These are phyloP conservation scores for Callosobruchus maculatus DNA, from an alignment of 2,888 invertebrate genomes.

Conservation along the genomic window DNA sequence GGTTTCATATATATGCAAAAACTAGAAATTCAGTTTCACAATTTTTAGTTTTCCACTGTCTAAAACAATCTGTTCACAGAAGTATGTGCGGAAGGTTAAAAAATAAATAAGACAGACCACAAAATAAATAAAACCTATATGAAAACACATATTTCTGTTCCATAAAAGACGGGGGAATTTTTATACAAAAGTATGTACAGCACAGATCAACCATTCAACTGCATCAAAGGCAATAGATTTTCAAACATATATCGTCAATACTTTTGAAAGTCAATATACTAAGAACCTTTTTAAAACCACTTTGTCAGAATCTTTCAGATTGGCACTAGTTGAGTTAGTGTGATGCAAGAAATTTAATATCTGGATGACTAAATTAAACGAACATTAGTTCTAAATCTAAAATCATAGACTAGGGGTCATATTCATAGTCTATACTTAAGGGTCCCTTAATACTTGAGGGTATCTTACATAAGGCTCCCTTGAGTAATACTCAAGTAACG, in stretches of 20 bases:
- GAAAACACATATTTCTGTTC: neutral
- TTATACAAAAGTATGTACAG: neutral
- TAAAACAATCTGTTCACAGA: constrained; percentile 7
- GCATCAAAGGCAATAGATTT: neutral
- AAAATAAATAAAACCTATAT: neutral
- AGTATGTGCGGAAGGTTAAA: neutral
- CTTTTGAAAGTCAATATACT: neutral
- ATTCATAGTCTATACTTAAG: too few species aligned
- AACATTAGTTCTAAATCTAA: too few species aligned
- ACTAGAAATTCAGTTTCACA: constrained; percentile 16
- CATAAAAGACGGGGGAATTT: neutral
- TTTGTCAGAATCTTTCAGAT: too few species aligned
- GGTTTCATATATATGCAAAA: constrained; percentile 43
- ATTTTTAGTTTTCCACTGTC: constrained; percentile 9
- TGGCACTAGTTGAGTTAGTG: too few species aligned
- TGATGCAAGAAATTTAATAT: too few species aligned
- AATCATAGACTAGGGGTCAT: too few species aligned
- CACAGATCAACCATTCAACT: neutral
- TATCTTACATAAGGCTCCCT: too few species aligned
- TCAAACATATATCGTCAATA: neutral
- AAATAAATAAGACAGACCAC: neutral
- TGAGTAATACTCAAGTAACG: too few species aligned
- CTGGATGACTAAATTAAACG: too few species aligned
- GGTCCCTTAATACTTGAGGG: too few species aligned
- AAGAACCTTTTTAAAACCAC: too few species aligned